Evolutionary conservation across 2,797 vertebrate species (phyloP), one percentile per base, ranked within the genome.

Genomic region (Notolabrus celidotus): DNA sequence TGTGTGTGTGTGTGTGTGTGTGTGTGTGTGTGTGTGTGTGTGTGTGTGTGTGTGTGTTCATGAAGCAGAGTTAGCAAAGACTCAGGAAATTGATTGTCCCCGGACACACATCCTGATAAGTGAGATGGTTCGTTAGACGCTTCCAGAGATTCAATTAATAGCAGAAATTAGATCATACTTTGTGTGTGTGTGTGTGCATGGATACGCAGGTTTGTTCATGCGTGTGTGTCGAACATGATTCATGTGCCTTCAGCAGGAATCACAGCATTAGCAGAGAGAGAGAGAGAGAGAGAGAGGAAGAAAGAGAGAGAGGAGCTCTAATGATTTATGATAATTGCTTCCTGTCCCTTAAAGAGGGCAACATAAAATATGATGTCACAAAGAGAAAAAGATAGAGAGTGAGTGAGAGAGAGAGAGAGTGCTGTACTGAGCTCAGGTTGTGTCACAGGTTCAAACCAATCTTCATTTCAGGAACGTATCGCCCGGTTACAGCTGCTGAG

Each of bases 131-230:
- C 55, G 22, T 86, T 85, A 75, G 72, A 72, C 43, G 36, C 71
- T 83, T 73, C 63, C 68, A 84, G 54, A 75, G 73, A 84, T 80
- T 84, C 70, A 86, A 77, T 88, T 88, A 84, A 85, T 74, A 33
- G 53, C 39, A 38, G 17, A 56, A 67, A 83, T 80, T 15, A 63
- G 63, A 78, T 77, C 45, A 60, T 57, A 70, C 6, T 50, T n/a
- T n/a, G n/a, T n/a, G n/a, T n/a, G 47, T 50, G 27, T n/a, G 46
- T 15, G 9, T 51, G 49, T 59, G 52, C 20, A 7, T 46, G 3
- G 42, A 51, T n/a, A 10, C 42, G 11, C 49, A 27, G 56, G 11
- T 31, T 52, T 33, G 33, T 67, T 47, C 68, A 53, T n/a, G 52
- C 46, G 45, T 34, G 52, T 62, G n/a, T 47, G 68, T 43, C 2